A percentile compares a stretch with the other conserved stretches of the same genome.
Conservation (phyloP, 2,888 invertebrate species). For the Idaea straminata region DNA sequence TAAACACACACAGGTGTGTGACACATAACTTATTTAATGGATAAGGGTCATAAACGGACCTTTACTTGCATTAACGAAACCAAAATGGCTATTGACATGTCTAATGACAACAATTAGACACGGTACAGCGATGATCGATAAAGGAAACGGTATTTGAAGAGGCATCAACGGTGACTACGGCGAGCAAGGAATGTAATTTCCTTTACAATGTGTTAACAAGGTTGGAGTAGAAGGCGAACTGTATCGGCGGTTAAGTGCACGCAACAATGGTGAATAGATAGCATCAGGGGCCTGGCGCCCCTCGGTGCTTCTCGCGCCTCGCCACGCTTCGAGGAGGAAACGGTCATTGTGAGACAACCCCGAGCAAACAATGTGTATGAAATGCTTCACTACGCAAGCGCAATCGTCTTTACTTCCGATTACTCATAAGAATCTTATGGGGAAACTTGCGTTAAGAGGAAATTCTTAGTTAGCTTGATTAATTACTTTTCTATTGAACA, state of each 20-base stretch:
- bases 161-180: slow-evolving; percentile 58
- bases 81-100: slow-evolving; percentile 52
- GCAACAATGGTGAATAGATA: slow-evolving; percentile 73
- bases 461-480: background rate
- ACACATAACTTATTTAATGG: slow-evolving; percentile 21
- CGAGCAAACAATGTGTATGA: slow-evolving; percentile 32
- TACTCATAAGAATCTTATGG: slow-evolving; percentile 2
- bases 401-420: slow-evolving; percentile 28
- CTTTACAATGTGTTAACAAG: slow-evolving; percentile 79
- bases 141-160: slow-evolving; percentile 66
- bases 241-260: slow-evolving; percentile 75
- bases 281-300: slow-evolving; percentile 60
- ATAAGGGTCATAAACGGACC: slow-evolving; percentile 23
- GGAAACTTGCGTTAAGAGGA: background rate
- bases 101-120: slow-evolving; percentile 68
- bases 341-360: slow-evolving; percentile 31
- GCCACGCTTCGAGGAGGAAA: slow-evolving; percentile 48
- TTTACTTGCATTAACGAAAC: slow-evolving; percentile 27
- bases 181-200: slow-evolving; percentile 76
- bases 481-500: background rate
- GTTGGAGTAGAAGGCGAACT: slow-evolving; percentile 57
- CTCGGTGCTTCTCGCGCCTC: slow-evolving; percentile 38
- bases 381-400: slow-evolving; percentile 30
- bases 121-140: slow-evolving; percentile 69
- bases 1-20: slow-evolving; percentile 22